These are phyloP conservation scores for Patella pellucida DNA, from an alignment of 2,888 invertebrate species.

Conservation along the genomic window DNA sequence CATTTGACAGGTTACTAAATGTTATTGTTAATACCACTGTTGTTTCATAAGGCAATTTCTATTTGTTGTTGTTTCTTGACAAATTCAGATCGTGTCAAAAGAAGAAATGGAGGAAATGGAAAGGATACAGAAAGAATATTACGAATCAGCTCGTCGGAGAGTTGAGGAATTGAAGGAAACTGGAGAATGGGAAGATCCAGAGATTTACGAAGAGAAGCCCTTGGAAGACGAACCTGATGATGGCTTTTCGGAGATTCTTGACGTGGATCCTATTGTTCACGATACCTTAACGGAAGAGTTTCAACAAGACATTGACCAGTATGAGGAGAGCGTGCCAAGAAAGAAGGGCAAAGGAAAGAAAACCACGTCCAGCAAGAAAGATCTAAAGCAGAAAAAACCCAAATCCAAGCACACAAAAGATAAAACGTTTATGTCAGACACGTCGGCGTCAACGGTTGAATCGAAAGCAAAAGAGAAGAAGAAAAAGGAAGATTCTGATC, in stretches of 20 bases:
- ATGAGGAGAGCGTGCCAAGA: not conserved
- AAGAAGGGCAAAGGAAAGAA: conserved; percentile 6
- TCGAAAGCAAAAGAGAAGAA: not conserved
- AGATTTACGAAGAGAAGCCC: not conserved
- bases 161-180: conserved; percentile 14
- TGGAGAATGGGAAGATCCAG: conserved; percentile 21
- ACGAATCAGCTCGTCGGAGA: conserved; percentile 11
- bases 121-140: conserved; percentile 14
- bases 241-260: not conserved
- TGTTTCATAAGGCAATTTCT: too few relatives aligned
- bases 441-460: not conserved
- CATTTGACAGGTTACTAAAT: too few relatives aligned
- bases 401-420: conserved; percentile 1
- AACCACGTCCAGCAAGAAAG: not conserved
- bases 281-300: not conserved
- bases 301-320: not conserved
- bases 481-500: not conserved
- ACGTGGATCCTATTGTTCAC: not conserved
- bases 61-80: too few relatives aligned
- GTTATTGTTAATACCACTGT: too few relatives aligned
- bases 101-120: conserved; percentile 1
- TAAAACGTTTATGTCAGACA: not conserved
- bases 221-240: conserved; percentile 13
- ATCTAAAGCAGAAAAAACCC: not conserved
- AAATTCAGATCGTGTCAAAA: conserved; percentile 9